These are phyloP conservation scores for Marmota flaviventris DNA, from an alignment of 2,113 vertebrate genomes.

Conservation along the genomic window DNA sequence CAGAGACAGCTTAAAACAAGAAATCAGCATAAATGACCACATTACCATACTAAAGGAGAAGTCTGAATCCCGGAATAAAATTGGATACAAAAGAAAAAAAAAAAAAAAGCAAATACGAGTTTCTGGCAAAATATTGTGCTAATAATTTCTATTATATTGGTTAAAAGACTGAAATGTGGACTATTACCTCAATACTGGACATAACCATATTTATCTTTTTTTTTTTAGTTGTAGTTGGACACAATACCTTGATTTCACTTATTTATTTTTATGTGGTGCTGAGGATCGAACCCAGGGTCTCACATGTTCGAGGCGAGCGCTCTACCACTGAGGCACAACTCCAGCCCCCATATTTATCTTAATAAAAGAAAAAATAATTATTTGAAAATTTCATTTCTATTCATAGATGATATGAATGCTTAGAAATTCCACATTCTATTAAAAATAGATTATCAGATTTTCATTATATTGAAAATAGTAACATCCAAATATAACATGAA, in stretches of 20 bases:
- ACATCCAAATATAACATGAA: background rate
- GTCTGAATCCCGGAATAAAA: background rate
- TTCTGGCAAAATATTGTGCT: background rate
- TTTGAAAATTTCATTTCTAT: background rate
- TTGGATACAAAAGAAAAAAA: background rate
- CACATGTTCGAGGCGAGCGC: too few species aligned
- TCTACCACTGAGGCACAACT: too few species aligned
- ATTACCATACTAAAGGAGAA: background rate
- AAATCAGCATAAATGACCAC: background rate
- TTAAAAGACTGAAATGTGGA: background rate
- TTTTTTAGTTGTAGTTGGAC: too few species aligned
- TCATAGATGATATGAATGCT: background rate
- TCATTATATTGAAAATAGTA: background rate
- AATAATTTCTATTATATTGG: background rate
- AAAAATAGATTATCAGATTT: background rate
- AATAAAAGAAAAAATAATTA: too few species aligned
- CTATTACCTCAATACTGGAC: background rate
- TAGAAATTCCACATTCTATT: background rate
- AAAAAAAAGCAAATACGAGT: background rate
- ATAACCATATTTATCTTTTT: background rate
- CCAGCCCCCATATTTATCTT: too few species aligned
- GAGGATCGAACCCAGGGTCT: too few species aligned
- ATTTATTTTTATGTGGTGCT: too few species aligned
- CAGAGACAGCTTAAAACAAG: background rate
- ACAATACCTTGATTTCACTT: too few species aligned